phyloP scores from a whole-genome alignment of 2,888 invertebrate genomes.

The Cremastinae sp. region DNA sequence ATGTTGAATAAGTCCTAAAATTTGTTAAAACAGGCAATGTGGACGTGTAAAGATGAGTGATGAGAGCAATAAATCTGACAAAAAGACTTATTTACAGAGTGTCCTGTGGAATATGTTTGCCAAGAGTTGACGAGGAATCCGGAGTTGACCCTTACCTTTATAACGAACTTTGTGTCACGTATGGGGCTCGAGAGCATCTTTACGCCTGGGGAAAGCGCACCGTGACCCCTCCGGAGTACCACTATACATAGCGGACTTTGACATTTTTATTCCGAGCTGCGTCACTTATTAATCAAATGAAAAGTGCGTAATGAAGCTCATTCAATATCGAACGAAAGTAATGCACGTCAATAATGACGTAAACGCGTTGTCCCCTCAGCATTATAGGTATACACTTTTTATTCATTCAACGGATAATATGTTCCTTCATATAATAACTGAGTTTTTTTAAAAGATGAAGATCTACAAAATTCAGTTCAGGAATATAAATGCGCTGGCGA shows the following conservation, averaged over 20 bases:
- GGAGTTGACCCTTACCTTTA: constrained; percentile 54
- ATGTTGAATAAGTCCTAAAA: no score
- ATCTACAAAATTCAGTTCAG: no score
- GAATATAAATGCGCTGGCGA: no score
- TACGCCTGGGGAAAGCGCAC: constrained; percentile 12
- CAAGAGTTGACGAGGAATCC: constrained; percentile 39
- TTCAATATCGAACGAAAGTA: constrained; percentile 42
- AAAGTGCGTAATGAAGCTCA: constrained; percentile 34
- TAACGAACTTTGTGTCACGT: constrained; percentile 26
- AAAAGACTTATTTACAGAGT: neutral
- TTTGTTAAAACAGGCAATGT: no score
- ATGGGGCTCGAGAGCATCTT: constrained; percentile 35
- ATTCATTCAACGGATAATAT: no score
- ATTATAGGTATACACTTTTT: no score
- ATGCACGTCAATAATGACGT: neutral
- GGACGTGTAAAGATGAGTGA: no score
- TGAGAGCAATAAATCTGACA: constrained; percentile 31
- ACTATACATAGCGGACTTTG: constrained; percentile 33
- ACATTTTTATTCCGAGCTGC: constrained; percentile 43
- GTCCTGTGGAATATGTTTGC: constrained; percentile 49
- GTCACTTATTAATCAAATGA: constrained; percentile 21
- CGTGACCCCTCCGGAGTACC: constrained; percentile 13
- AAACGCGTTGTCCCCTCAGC: neutral
- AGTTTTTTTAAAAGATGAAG: no score
- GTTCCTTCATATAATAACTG: no score